Evolutionary conservation across 2,113 vertebrate genomes (phyloP).

Genomic region (Podocnemis expansa): DNA sequence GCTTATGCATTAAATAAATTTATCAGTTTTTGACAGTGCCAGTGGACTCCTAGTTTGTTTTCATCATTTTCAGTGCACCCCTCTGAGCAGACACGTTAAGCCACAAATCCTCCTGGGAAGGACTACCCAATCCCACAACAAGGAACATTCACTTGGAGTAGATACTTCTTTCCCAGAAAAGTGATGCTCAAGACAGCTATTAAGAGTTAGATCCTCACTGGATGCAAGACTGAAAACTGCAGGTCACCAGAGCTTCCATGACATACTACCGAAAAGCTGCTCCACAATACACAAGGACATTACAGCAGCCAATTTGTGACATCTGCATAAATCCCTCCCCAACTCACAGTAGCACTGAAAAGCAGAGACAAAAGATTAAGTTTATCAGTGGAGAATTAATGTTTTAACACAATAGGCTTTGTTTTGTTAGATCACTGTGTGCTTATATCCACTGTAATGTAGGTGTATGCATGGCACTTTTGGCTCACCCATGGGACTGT

Average conservation of each 20-base stretch:
- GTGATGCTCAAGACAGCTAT: not conserved
- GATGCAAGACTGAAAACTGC: not conserved
- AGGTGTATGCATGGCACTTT: not conserved
- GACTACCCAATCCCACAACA: not conserved
- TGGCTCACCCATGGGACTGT: rapidly evolving
- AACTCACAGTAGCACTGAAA: not conserved
- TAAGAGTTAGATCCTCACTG: not conserved
- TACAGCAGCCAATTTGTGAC: not conserved
- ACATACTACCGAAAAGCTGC: not conserved
- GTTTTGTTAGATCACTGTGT: not conserved
- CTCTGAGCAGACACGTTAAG: not conserved
- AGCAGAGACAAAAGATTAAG: not conserved
- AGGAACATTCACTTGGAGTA: not conserved
- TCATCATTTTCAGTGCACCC: not conserved
- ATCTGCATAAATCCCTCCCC: not conserved
- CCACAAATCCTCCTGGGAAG: not conserved
- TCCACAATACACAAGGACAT: not conserved
- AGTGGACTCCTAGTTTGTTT: no score
- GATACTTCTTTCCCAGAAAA: not conserved
- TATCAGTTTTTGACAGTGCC: no score
- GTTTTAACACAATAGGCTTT: not conserved
- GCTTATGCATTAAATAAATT: no score
- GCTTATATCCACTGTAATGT: not conserved
- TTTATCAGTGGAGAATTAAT: not conserved
- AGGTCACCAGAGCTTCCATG: not conserved